Base-by-base conservation (phyloP, 53 echinoderm and acorn worm genomes). In the Apostichopus leukothele region DNA sequence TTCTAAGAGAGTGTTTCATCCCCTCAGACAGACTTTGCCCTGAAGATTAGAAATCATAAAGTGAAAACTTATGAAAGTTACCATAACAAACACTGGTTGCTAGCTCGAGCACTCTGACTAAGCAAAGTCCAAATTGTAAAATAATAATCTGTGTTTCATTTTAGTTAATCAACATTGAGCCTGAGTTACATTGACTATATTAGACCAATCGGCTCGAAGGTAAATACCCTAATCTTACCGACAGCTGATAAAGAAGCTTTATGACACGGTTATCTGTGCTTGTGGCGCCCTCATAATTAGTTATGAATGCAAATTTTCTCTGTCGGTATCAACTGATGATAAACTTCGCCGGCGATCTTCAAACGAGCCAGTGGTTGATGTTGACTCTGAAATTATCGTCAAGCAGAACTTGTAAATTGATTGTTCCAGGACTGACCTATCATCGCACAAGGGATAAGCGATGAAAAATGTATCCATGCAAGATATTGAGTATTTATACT, bases 181-280 rank as follows among this genome's bases (percentile, higher is more conserved):
- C 18, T 53, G 79, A 51, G n/a, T 53, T 4, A 8, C 39, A 11
- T 79, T 79, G 51, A 79, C 79, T 51, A 50, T 51, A 52, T 39
- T 39, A 39, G 39, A 39, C 39, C 39, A 39, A 39, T 39, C 39
- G 39, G 39, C 39, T 39, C 39, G 39, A 39, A 39, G 39, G 39
- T 39, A 39, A 39, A 39, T 39, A 39, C 39, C 9, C 50, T 11
- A 63, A 63, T 63, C 63, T 63, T 52, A 53, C 79, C 79, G 79
- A 79, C 79, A 79, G 79, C 79, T 79, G 79, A 52, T 79, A 53
- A 52, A 50, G 8, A 51, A 79, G 54, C 79, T 53, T 79, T 51
- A 52, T 79, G 16, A 19, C 79, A 53, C 19, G n/a, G 11, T 79
- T 39, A 8, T 52, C 79, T 63, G 4, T 63, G 54, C n/a, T 79